phyloP scores from a whole-genome alignment of 2,797 vertebrate genomes.

The Bovichtus variegatus region DNA sequence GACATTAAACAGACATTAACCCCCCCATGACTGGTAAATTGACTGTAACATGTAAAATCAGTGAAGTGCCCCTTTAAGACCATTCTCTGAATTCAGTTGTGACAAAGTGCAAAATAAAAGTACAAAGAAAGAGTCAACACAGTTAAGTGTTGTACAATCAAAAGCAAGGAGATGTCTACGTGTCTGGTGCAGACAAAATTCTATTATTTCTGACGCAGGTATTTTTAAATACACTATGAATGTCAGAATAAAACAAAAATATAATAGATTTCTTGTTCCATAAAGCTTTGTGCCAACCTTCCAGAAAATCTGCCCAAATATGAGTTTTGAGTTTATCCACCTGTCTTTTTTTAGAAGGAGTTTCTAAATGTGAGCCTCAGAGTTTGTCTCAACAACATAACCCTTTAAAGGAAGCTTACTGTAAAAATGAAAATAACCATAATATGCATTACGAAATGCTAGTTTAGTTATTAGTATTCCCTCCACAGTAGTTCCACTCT shows the following conservation, averaged over 20 bases:
- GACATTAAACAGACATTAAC: conserved; percentile 25
- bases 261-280: background rate
- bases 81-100: background rate
- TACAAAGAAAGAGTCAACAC: background rate
- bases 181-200: too few species aligned
- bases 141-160: background rate
- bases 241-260: background rate
- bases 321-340: background rate
- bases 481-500: background rate
- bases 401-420: background rate
- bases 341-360: background rate
- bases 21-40: background rate
- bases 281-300: background rate
- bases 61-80: background rate
- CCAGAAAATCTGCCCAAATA: background rate
- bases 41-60: conserved; percentile 11
- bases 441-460: background rate
- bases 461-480: background rate
- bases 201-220: background rate
- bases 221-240: background rate
- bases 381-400: background rate
- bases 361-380: background rate
- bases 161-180: background rate
- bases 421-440: background rate
- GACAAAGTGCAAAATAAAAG: background rate